Percentiles rank a stretch among this genome's conserved stretches.
These are phyloP conservation scores for Dicerorhinus sumatrensis DNA, from an alignment of 2,113 vertebrate species.

Conservation along the genomic window DNA sequence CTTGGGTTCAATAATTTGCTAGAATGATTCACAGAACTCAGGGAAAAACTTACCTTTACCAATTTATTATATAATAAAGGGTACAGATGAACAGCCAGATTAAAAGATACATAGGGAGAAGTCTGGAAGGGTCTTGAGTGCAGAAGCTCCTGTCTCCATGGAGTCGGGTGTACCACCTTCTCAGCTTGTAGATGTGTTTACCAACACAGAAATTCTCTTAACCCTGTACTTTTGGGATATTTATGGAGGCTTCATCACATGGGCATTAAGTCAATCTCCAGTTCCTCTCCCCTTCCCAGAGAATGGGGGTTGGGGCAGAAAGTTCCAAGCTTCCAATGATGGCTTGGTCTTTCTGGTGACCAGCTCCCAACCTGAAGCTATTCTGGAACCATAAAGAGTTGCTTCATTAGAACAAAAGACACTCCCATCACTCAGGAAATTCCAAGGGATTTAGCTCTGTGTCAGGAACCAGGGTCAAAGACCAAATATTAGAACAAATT, in stretches of 20 bases:
- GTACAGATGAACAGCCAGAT: background rate
- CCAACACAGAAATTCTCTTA: no score
- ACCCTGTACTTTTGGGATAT: no score
- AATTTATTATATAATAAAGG: background rate
- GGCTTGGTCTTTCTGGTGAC: background rate
- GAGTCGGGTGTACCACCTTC: no score
- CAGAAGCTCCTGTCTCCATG: no score
- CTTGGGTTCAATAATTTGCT: background rate
- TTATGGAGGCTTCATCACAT: background rate
- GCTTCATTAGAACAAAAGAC: no score
- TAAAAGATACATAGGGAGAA: background rate
- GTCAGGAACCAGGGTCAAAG: no score
- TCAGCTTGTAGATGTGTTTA: no score
- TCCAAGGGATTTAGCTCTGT: no score
- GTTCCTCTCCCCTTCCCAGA: background rate
- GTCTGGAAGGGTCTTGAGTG: no score
- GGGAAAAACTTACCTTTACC: background rate
- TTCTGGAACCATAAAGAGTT: background rate
- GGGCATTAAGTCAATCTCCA: background rate
- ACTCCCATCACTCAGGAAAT: no score
- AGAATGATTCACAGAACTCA: background rate
- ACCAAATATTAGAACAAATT: no score
- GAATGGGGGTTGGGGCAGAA: background rate
- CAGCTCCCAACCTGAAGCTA: background rate
- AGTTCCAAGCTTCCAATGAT: background rate